Conservation (phyloP, 2,797 vertebrate species). For the Orientallactaga sibirica region DNA sequence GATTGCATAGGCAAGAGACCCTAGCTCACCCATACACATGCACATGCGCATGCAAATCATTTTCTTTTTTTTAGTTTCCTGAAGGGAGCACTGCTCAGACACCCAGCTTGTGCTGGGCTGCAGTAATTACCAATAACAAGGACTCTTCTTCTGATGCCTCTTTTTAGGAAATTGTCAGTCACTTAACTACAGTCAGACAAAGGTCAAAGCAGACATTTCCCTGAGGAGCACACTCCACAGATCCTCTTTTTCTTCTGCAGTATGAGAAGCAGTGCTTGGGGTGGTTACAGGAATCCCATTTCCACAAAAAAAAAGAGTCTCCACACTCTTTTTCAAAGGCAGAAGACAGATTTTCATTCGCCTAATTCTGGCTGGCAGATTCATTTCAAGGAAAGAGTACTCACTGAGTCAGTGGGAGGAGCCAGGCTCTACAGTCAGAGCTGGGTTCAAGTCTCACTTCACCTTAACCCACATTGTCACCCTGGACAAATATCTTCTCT, state of each 20-base stretch:
- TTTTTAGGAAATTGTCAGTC: constrained; percentile 16
- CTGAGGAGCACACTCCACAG: background rate
- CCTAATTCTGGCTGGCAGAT: background rate
- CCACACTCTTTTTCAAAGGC: background rate
- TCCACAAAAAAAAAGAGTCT: background rate
- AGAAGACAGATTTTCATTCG: background rate
- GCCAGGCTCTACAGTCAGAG: background rate
- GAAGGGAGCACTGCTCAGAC: no score
- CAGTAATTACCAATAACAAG: no score
- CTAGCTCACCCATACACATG: no score
- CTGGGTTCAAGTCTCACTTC: background rate
- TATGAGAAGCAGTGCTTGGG: background rate
- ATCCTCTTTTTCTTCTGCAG: background rate
- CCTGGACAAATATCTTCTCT: background rate
- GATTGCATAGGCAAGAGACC: no score
- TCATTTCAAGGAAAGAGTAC: background rate
- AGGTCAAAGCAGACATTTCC: background rate
- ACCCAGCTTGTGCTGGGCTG: no score
- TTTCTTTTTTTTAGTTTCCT: no score
- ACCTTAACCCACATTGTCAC: background rate
- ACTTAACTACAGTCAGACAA: background rate
- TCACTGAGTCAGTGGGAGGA: background rate
- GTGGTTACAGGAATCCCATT: background rate
- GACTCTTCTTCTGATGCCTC: background rate
- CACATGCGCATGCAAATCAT: no score